Evolutionary conservation across 2,888 invertebrate species (phyloP).

Genomic region (Apeira syringaria): DNA sequence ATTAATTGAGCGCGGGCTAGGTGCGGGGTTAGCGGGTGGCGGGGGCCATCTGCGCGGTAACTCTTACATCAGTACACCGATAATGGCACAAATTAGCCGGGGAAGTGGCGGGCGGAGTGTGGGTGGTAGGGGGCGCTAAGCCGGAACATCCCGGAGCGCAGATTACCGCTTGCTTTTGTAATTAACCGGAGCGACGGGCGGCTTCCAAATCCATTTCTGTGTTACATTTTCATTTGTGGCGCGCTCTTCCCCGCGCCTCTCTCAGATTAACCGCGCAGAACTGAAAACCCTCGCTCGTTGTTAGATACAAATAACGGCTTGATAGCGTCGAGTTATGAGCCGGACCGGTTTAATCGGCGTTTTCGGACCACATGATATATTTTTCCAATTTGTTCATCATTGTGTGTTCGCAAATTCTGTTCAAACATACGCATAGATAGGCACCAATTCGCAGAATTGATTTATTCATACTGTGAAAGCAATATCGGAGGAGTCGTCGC

Average conservation of each 20-base stretch:
- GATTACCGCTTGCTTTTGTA: conserved; percentile 84
- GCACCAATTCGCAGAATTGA: conserved; percentile 67
- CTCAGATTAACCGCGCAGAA: conserved; percentile 60
- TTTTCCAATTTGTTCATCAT: conserved; percentile 45
- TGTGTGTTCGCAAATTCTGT: conserved; percentile 59
- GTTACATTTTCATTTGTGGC: conserved; percentile 84
- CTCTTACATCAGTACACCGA: conserved; percentile 84
- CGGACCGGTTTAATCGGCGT: conserved; percentile 20
- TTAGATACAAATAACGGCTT: conserved; percentile 53
- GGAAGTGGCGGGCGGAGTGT: conserved; percentile 72
- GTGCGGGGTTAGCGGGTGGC: conserved; percentile 49
- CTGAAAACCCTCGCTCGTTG: conserved; percentile 55
- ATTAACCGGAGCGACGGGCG: conserved; percentile 84
- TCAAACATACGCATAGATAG: conserved; percentile 61
- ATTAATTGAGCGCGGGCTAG: conserved; percentile 79
- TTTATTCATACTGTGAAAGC: conserved; percentile 78
- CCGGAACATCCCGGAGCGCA: conserved; percentile 84
- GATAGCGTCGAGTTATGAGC: conserved; percentile 29
- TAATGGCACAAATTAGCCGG: conserved; percentile 83
- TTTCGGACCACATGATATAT: conserved; percentile 39
- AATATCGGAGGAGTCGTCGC: conserved; percentile 63
- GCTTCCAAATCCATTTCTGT: conserved; percentile 84
- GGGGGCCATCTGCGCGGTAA: conserved; percentile 79
- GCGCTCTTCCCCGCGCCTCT: conserved; percentile 61
- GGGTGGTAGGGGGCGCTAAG: conserved; percentile 73